Base-by-base conservation (phyloP, 2,888 invertebrate genomes). In the Leptogaster cylindrica region DNA sequence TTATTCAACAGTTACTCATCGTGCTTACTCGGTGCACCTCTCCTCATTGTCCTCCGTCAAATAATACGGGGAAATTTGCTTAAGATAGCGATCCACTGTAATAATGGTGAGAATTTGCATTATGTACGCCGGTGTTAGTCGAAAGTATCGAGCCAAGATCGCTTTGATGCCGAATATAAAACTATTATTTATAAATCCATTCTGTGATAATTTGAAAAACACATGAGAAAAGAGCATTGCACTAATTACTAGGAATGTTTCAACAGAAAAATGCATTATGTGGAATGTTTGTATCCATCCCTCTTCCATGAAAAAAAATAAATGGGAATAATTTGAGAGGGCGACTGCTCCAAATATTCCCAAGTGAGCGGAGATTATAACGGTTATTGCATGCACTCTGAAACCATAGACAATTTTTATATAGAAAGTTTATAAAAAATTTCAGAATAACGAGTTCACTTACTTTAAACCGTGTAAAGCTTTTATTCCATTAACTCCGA, bases 351-450 rank as follows among this genome's bases (percentile, higher is more conserved):
- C 77, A 72, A 80, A 84, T 70, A 77, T 81, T 8, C 81, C 68
- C 6, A 83, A 81, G 71, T 87, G 86, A 1, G 82, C 83, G 68
- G 83, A 74, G 50, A 86, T 82, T 14, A 87, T 83, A 84, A 86
- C 86, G 23, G 82, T 71, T 83, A 86, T 85, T 12, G 83, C 81
- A 12, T 86, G 14, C 8, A 71, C 71, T 61, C 73, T 72, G 51
- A 3, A 68, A 68, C 20, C 28, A 39, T 23, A 36, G 14, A 51
- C 23, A 14, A 23, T 18, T 31, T 2, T 27, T 25, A 6, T 4
- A 3, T 27, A 6, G 8, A 25, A 12, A 25, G 14, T 3, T 28
- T 23, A 7, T 27, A 12, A 28, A 14, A 7, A 16, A 3, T 8
- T 23, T 16, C 7, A 1, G 18, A 51, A 25, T 23, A 36, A n/a